Evolutionary conservation across 2,797 vertebrate species (phyloP).

Genomic region (Labroides dimidiatus): DNA sequence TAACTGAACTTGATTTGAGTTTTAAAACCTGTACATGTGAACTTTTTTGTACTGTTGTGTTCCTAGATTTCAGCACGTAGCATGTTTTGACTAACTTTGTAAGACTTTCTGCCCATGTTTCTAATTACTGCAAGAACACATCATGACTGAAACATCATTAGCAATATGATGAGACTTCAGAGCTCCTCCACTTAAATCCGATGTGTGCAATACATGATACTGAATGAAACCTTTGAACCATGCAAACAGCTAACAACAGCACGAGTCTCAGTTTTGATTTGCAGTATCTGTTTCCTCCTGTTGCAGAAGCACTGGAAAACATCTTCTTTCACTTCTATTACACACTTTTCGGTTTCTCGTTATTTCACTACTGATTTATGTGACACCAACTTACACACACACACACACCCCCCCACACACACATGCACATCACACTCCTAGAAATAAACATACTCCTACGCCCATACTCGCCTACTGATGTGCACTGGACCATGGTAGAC

Average conservation of each 20-base stretch:
- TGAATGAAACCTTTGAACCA: slow-evolving; percentile 26
- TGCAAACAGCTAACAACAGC: slow-evolving; percentile 53
- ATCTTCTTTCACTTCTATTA: slow-evolving; percentile 72
- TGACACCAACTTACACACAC: slow-evolving; percentile 12
- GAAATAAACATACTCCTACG: slow-evolving; percentile 61
- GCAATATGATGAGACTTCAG: too few relatives aligned
- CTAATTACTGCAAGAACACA: slow-evolving; percentile 4
- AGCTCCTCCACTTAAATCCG: not conserved
- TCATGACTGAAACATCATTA: not conserved
- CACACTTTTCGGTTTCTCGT: slow-evolving; percentile 61
- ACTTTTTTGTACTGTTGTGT: too few relatives aligned
- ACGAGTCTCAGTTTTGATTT: slow-evolving; percentile 65
- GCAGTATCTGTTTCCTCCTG: slow-evolving; percentile 81
- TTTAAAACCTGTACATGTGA: too few relatives aligned
- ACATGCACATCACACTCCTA: slow-evolving; percentile 15
- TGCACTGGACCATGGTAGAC: slow-evolving; percentile 35
- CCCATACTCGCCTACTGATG: slow-evolving; percentile 32
- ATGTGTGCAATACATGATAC: slow-evolving; percentile 7
- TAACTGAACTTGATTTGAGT: too few relatives aligned
- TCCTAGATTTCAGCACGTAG: too few relatives aligned
- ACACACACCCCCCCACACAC: not conserved
- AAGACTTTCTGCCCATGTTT: not conserved
- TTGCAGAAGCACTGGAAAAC: slow-evolving; percentile 32
- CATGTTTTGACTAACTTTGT: too few relatives aligned
- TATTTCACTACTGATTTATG: slow-evolving; percentile 26